Conservation (phyloP, 2,113 vertebrate species). For the Nothocercus nigrocapillus region DNA sequence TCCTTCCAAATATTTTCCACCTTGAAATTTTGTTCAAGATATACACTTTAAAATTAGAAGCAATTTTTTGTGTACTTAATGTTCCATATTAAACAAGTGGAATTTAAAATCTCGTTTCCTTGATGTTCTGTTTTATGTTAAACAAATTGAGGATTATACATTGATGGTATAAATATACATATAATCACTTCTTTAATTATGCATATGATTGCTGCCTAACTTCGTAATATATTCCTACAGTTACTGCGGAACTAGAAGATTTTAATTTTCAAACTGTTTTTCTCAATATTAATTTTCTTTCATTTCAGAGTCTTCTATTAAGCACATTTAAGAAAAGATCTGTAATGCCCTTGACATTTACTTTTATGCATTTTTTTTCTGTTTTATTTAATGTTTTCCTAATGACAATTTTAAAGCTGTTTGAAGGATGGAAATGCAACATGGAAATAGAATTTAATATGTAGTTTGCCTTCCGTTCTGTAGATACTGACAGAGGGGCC, state of each 20-base stretch:
- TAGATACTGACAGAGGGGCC: not conserved
- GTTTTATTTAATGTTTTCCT: slow-evolving; percentile 37
- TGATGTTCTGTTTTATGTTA: slow-evolving; percentile 75
- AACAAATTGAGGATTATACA: slow-evolving; percentile 73
- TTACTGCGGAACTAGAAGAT: slow-evolving; percentile 63
- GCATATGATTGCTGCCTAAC: slow-evolving; percentile 72
- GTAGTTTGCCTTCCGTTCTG: slow-evolving; percentile 7
- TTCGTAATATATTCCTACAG: slow-evolving; percentile 53
- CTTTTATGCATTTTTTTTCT: slow-evolving; percentile 15
- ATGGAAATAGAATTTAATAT: slow-evolving; percentile 22
- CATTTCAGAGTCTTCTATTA: slow-evolving; percentile 9
- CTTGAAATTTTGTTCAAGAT: slow-evolving; percentile 48
- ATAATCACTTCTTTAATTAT: slow-evolving; percentile 79
- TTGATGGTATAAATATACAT: slow-evolving; percentile 77
- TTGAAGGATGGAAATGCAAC: slow-evolving; percentile 32
- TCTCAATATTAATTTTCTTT: slow-evolving; percentile 55
- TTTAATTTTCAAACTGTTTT: slow-evolving; percentile 69
- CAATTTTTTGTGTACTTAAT: slow-evolving; percentile 58
- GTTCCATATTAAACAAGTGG: slow-evolving; percentile 68
- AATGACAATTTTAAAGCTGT: slow-evolving; percentile 25
- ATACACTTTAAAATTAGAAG: slow-evolving; percentile 54
- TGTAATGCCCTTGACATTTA: not conserved
- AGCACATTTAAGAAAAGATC: not conserved
- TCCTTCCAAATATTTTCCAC: slow-evolving; percentile 61
- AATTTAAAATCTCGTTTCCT: slow-evolving; percentile 69